phyloP scores from a whole-genome alignment of 2,888 invertebrate genomes.

The Oasisia sp. region DNA sequence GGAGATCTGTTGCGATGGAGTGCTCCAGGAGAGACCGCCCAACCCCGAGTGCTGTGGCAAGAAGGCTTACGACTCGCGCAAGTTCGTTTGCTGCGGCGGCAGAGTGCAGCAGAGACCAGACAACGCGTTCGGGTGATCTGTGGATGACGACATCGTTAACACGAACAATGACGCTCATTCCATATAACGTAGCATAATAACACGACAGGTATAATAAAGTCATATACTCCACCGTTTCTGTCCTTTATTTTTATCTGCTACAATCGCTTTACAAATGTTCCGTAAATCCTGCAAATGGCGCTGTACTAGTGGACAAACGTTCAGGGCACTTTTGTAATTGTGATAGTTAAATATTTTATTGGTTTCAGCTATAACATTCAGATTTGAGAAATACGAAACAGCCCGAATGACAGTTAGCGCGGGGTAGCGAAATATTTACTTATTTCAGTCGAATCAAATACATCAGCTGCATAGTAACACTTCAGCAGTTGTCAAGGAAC shows the following conservation, averaged over 20 bases:
- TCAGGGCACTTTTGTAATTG: not conserved
- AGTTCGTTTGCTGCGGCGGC: not conserved
- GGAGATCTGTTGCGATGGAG: not conserved
- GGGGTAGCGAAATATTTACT: not conserved
- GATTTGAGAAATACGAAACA: not conserved
- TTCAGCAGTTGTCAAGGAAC: not conserved
- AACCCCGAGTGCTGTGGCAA: not conserved
- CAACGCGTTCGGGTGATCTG: not conserved
- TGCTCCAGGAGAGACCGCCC: not conserved
- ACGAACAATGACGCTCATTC: not conserved
- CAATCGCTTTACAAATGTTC: too few relatives aligned
- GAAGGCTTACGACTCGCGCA: not conserved
- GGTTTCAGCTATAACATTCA: not conserved
- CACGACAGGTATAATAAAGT: too few relatives aligned
- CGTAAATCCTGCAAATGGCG: too few relatives aligned
- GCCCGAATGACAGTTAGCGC: not conserved
- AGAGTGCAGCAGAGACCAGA: not conserved
- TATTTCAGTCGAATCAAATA: not conserved
- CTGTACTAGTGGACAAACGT: not conserved
- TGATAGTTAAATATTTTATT: not conserved
- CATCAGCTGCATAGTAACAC: not conserved
- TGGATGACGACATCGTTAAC: not conserved
- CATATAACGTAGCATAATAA: not conserved
- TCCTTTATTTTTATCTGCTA: too few relatives aligned
- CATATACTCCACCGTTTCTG: too few relatives aligned